A percentile compares a stretch with the other conserved stretches of the same genome.
Conservation (phyloP, 2,888 invertebrate species). For the Imbricaverruca yamaguchii region DNA sequence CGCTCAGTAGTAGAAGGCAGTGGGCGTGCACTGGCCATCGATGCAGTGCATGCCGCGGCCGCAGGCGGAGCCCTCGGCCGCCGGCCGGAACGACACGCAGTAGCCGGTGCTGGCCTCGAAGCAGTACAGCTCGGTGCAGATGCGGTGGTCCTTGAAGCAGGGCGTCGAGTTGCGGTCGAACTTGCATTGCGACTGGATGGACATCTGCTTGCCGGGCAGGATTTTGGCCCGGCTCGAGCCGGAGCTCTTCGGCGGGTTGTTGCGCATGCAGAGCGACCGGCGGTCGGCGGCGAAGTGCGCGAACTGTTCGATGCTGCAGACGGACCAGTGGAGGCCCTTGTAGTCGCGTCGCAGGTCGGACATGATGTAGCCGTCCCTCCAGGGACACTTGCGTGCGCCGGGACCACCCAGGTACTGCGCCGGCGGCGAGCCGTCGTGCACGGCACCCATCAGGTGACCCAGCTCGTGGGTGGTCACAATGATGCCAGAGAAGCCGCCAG, state of each 20-base stretch:
- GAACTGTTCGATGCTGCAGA: not conserved
- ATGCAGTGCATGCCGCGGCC: conserved; percentile 17
- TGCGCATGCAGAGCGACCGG: conserved; percentile 18
- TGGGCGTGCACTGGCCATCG: not conserved
- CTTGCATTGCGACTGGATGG: conserved; percentile 13
- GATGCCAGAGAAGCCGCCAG: conserved; percentile 23
- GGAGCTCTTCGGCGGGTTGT: not conserved
- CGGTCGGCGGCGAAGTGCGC: not conserved
- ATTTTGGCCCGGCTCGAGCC: conserved; percentile 24
- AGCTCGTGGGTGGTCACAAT: conserved; percentile 24
- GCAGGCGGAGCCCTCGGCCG: conserved; percentile 24
- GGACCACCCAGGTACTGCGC: conserved; percentile 22
- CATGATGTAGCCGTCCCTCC: conserved; percentile 24
- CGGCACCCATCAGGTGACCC: conserved; percentile 22
- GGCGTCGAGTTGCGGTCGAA: conserved; percentile 5
- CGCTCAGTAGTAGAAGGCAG: not conserved
- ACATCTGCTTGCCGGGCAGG: conserved; percentile 18
- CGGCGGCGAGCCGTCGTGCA: conserved; percentile 21
- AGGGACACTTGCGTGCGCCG: conserved; percentile 11
- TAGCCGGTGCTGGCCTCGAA: not conserved
- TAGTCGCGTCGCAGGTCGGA: conserved; percentile 2
- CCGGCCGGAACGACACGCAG: conserved; percentile 24
- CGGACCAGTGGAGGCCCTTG: conserved; percentile 21
- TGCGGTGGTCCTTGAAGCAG: conserved; percentile 20
- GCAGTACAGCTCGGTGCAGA: conserved; percentile 21